phyloP scores from a whole-genome alignment of 2,888 invertebrate genomes.

The Pandemis cinnamomeana region DNA sequence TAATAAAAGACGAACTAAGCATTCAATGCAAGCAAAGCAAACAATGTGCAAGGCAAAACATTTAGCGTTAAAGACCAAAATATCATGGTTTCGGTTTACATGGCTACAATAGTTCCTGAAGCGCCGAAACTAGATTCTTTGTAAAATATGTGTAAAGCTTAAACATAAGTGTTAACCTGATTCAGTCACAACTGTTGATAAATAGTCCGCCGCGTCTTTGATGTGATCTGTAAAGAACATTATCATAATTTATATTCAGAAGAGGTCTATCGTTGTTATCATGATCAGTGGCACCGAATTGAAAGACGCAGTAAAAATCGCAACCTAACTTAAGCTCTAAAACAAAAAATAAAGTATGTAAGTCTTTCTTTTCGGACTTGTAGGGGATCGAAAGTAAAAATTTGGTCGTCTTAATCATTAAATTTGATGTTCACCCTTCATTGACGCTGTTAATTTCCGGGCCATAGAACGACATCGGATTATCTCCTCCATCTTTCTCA shows the following conservation, averaged over 20 bases:
- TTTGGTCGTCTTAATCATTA: background rate
- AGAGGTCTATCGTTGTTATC: background rate
- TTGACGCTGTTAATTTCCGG: constrained; percentile 61
- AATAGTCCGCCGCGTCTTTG: constrained; percentile 62
- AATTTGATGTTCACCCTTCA: constrained; percentile 63
- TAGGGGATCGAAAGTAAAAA: no score
- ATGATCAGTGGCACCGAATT: background rate
- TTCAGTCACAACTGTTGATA: constrained; percentile 66
- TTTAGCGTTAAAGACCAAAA: no score
- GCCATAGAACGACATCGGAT: constrained; percentile 62
- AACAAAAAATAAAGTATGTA: no score
- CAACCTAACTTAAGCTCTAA: no score
- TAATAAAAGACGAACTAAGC: no score
- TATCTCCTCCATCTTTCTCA: constrained; percentile 67
- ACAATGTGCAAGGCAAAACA: no score
- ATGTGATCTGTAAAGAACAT: constrained; percentile 63
- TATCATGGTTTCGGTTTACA: no score
- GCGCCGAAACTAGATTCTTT: background rate
- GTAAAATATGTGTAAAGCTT: background rate
- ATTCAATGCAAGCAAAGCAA: no score
- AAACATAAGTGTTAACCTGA: constrained; percentile 56
- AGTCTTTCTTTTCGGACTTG: no score
- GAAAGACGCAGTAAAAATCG: background rate
- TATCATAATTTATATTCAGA: background rate
- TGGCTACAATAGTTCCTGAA: background rate